Evolutionary conservation across 2,113 vertebrate species (phyloP).

Genomic region (Macrotis lagotis): DNA sequence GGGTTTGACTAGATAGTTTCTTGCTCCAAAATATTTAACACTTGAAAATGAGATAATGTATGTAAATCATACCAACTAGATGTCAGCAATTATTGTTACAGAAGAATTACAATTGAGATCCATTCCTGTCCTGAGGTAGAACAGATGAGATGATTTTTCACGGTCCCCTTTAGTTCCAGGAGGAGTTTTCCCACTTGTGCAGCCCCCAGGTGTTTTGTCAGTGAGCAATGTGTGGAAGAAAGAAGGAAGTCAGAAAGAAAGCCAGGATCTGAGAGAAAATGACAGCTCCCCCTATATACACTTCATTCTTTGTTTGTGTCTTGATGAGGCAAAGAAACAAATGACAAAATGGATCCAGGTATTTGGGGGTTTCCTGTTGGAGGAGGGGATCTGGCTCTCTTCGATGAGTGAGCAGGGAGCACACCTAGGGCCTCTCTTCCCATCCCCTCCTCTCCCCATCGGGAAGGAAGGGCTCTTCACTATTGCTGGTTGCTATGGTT

Average conservation of each 20-base stretch:
- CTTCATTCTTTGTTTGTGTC: background rate
- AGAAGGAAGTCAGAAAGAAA: background rate
- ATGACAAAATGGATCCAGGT: background rate
- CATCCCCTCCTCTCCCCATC: background rate
- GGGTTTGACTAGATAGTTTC: too few relatives aligned
- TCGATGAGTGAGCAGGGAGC: constrained; percentile 15
- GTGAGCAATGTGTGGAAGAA: background rate
- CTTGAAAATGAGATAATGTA: background rate
- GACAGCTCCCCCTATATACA: background rate
- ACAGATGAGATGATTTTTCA: background rate
- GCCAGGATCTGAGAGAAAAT: background rate
- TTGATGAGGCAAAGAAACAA: background rate
- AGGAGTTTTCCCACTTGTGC: background rate
- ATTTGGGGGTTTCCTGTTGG: background rate
- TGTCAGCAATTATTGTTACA: background rate
- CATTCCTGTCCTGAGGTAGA: background rate
- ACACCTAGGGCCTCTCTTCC: background rate
- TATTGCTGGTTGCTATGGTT: constrained; percentile 79
- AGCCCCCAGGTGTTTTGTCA: background rate
- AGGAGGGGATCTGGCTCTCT: background rate
- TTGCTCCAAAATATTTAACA: too few relatives aligned
- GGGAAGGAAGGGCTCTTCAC: constrained; percentile 6
- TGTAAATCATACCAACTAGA: background rate
- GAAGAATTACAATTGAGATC: background rate
- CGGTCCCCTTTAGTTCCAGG: background rate